Evolutionary conservation across 2,797 vertebrate species (phyloP).

Genomic region (Pseudomugil gertrudae): DNA sequence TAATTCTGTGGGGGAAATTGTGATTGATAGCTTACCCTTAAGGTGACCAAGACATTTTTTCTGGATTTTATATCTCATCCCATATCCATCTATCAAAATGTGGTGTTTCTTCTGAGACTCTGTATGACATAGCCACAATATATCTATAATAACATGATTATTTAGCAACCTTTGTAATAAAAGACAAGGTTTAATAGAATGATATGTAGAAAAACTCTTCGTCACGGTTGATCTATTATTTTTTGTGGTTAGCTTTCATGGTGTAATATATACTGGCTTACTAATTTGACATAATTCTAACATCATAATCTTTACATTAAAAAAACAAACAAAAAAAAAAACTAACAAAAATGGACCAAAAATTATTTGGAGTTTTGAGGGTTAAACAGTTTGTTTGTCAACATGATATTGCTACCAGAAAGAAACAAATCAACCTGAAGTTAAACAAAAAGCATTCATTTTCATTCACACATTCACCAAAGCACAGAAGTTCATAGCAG

Average conservation of each 20-base stretch:
- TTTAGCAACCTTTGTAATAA: neutral
- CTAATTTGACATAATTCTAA: neutral
- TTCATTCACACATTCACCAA: neutral
- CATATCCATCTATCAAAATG: neutral
- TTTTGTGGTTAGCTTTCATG: neutral
- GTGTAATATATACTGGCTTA: neutral
- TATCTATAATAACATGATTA: neutral
- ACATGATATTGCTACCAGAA: conserved; percentile 11
- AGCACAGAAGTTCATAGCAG: neutral
- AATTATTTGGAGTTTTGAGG: neutral
- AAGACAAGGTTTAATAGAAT: neutral
- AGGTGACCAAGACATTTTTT: neutral
- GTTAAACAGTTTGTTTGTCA: conserved; percentile 20
- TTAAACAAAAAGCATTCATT: conserved; percentile 10
- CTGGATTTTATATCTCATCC: neutral
- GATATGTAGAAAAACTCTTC: neutral
- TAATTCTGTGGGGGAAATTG: neutral
- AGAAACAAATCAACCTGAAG: conserved; percentile 34
- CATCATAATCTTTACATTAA: neutral
- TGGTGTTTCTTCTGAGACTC: neutral
- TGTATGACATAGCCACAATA: neutral
- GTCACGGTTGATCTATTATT: neutral
- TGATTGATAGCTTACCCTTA: neutral
- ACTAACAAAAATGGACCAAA: neutral
- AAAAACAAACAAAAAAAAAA: neutral